These are phyloP conservation scores for Pleuronectes platessa DNA, from an alignment of 2,113 vertebrate genomes.

Conservation along the genomic window DNA sequence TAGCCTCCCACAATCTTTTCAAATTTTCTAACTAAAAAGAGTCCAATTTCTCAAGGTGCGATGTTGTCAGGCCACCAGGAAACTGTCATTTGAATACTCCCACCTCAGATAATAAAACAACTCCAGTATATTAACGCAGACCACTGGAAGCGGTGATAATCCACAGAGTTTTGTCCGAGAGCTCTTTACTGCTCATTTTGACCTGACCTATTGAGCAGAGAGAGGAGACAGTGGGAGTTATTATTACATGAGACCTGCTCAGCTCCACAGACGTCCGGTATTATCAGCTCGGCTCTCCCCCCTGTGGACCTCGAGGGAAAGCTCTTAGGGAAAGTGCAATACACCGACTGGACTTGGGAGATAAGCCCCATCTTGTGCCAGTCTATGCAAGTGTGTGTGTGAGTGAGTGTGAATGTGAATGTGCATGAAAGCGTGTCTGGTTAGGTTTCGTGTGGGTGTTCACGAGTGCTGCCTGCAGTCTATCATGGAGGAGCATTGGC, in stretches of 20 bases:
- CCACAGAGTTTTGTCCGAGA: conserved; percentile 21
- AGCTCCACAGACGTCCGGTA: conserved; percentile 47
- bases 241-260: conserved; percentile 55
- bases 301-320: conserved; percentile 45
- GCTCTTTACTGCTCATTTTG: conserved; percentile 41
- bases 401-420: not conserved
- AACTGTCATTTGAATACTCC: conserved; percentile 14
- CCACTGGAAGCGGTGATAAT: conserved; percentile 40
- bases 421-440: conserved; percentile 39
- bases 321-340: conserved; percentile 60
- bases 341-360: conserved; percentile 51
- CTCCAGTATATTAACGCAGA: conserved; percentile 9
- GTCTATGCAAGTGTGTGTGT: conserved; percentile 14
- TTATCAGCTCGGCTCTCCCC: conserved; percentile 48
- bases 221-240: conserved; percentile 41
- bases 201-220: conserved; percentile 63
- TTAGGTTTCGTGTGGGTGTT: conserved; percentile 59
- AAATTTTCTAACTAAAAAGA: not conserved
- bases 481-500: conserved; percentile 64
- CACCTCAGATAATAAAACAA: conserved; percentile 33
- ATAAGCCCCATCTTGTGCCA: conserved; percentile 58
- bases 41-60: not conserved
- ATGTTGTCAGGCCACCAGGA: not conserved
- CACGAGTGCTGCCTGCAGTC: conserved; percentile 65
- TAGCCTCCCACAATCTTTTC: not conserved